Evolutionary conservation across 2,888 invertebrate genomes (phyloP), one percentile per base, ranked within the genome.

Genomic region (Cerastis leucographa): DNA sequence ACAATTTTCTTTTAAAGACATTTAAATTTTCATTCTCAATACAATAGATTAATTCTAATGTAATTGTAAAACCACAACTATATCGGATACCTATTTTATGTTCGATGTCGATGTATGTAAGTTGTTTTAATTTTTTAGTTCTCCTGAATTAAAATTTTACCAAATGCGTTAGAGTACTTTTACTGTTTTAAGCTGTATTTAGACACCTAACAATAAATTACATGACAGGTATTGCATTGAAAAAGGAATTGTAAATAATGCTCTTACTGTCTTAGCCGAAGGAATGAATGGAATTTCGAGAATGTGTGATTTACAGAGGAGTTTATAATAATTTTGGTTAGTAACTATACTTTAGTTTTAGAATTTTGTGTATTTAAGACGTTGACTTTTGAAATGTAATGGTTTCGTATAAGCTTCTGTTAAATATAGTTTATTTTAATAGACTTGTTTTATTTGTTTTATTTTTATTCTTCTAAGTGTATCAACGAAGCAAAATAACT

Each of bases 271-370:
- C 46, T 42, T 17, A 72, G 14, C 49, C 29, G 35, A 54, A 35
- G 59, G 8, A 35, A 35, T 35, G 35, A 35, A 35, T 59, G 62
- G 29, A 35, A 51, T 82, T 77, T 70, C 69, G 25, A 78, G 77
- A 84, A 88, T 86, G 87, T 81, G 87, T 89, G 85, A 87, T 89
- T 89, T 85, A 67, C 70, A n/a, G 80, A 87, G 70, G 81, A 76
- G 76, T 76, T 78, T 77, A 76, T 46, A 46, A 67, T 85, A 76
- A 76, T 93, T 94, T 95, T 94, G 92, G 94, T 83, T 92, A 91
- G 89, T 83, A 29, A 51, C 11, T 67, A 91, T 95, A 95, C 94
- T 91, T 72, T 93, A 93, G 92, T 94, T 95, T 95, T 93, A 84
- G 93, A 91, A 85, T 90, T 86, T 85, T 82, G 76, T 81, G 87